Percentiles rank a stretch among this genome's conserved stretches.
These are phyloP conservation scores for Mantis religiosa DNA, from an alignment of 2,888 invertebrate species.

Conservation along the genomic window DNA sequence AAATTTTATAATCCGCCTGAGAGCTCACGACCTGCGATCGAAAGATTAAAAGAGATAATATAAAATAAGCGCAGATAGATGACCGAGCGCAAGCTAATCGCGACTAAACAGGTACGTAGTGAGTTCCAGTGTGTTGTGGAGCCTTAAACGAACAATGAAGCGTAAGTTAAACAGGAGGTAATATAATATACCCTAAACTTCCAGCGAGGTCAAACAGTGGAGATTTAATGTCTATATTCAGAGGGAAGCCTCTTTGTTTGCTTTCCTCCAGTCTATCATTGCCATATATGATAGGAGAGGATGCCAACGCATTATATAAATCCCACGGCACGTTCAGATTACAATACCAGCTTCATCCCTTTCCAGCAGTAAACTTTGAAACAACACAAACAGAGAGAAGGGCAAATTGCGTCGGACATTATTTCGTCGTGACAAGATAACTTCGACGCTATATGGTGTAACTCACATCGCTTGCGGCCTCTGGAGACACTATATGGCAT, in stretches of 20 bases:
- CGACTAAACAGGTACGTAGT: neutral
- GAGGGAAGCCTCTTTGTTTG: neutral
- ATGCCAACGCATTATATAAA: neutral
- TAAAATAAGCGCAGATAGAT: neutral
- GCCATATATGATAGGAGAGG: neutral
- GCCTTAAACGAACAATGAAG: neutral
- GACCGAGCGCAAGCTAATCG: neutral
- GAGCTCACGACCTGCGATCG: neutral
- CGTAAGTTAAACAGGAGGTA: neutral
- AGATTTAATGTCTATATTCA: neutral
- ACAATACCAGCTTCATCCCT: neutral
- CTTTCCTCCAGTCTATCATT: neutral
- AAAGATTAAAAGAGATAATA: neutral
- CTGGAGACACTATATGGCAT: neutral
- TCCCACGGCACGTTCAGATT: neutral
- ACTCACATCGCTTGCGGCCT: neutral
- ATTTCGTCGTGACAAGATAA: neutral
- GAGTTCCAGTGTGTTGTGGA: neutral
- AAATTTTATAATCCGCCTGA: neutral
- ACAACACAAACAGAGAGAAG: neutral
- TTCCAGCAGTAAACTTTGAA: neutral
- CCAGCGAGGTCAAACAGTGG: neutral
- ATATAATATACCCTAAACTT: neutral
- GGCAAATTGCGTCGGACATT: slow-evolving; percentile 1
- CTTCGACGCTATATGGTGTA: neutral